These are phyloP conservation scores for Bothrops jararaca DNA, from an alignment of 2,113 vertebrate species.

Conservation along the genomic window DNA sequence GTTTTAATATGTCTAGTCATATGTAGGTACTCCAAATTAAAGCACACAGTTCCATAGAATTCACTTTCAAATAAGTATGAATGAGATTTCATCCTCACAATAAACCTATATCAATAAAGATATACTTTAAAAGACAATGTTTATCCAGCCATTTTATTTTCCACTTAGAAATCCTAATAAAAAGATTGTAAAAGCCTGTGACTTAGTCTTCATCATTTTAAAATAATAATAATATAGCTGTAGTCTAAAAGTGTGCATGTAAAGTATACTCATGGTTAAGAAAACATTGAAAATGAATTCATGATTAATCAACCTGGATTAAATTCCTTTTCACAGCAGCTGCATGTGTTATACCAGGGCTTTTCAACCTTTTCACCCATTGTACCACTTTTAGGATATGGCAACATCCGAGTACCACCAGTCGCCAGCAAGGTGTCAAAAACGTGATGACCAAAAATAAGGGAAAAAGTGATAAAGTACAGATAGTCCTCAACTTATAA, in stretches of 20 bases:
- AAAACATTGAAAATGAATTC: background rate
- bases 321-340: background rate
- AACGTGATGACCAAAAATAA: too few relatives aligned
- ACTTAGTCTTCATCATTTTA: background rate
- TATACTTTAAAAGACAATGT: background rate
- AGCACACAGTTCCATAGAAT: background rate
- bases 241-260: background rate
- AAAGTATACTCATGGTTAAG: background rate
- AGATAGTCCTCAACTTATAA: too few relatives aligned
- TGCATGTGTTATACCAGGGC: background rate
- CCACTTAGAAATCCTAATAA: background rate
- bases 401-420: too few relatives aligned
- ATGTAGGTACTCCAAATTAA: background rate
- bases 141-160: background rate
- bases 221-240: background rate
- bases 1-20: background rate
- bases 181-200: background rate
- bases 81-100: background rate
- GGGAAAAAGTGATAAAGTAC: too few relatives aligned
- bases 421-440: too few relatives aligned
- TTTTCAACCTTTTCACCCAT: too few relatives aligned
- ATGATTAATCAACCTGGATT: background rate
- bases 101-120: background rate
- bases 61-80: background rate
- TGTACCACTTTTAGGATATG: too few relatives aligned